Conservation (phyloP, 2,113 vertebrate species). For the Poeciliopsis prolifica region DNA sequence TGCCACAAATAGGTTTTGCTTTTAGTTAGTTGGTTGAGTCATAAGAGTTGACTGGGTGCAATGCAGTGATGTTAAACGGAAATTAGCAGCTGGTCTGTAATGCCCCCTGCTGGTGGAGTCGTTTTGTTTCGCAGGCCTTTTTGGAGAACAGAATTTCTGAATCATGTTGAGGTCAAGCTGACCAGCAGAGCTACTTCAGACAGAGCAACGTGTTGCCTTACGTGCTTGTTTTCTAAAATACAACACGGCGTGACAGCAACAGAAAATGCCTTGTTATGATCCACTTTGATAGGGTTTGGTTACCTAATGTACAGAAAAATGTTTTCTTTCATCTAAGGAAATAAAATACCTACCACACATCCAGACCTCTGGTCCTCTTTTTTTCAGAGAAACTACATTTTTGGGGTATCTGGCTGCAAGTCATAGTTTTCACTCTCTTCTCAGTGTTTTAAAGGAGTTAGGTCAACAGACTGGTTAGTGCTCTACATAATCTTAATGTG, state of each 20-base stretch:
- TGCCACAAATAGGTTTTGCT: constrained; percentile 48
- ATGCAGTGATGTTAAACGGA: constrained; percentile 54
- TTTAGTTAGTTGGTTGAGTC: constrained; percentile 67
- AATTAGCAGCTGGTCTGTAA: constrained; percentile 33
- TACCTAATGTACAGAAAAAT: background rate
- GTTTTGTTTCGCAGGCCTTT: background rate
- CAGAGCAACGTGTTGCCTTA: background rate
- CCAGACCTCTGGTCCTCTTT: background rate
- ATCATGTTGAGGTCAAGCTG: background rate
- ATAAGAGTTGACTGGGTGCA: constrained; percentile 64
- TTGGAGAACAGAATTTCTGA: constrained; percentile 5
- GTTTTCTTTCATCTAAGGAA: background rate
- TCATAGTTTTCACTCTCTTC: too few relatives aligned
- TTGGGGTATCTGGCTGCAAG: too few relatives aligned
- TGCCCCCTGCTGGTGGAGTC: constrained; percentile 70
- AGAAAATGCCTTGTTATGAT: background rate
- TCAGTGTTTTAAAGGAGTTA: too few relatives aligned
- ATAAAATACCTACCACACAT: background rate
- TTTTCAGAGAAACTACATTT: too few relatives aligned
- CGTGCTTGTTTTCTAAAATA: background rate
- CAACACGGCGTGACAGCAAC: background rate
- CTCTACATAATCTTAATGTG: too few relatives aligned
- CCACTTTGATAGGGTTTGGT: background rate
- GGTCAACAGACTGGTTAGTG: too few relatives aligned
- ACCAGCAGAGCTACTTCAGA: background rate